Conservation (phyloP, 2,888 invertebrate species). For the Epinotia bilunana region DNA sequence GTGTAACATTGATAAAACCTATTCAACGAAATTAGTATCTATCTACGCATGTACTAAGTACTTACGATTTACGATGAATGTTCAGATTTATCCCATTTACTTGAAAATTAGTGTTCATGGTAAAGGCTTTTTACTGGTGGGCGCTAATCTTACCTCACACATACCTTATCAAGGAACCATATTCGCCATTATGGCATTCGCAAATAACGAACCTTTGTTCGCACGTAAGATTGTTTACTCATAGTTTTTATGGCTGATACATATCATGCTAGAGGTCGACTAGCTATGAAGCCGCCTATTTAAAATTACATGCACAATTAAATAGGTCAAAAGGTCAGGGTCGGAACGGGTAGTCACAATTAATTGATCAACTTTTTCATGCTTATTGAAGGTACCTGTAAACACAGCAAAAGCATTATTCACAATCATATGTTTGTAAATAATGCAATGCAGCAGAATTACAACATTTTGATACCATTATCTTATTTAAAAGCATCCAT, state of each 20-base stretch:
- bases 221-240: background rate
- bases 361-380: background rate
- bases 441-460: background rate
- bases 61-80: background rate
- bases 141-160: conserved; percentile 13
- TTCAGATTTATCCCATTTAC: background rate
- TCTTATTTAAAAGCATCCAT: too few relatives aligned
- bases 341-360: background rate
- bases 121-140: background rate
- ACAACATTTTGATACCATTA: background rate
- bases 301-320: background rate
- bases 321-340: conserved; percentile 1
- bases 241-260: background rate
- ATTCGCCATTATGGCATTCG: conserved; percentile 17
- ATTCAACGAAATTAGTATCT: background rate
- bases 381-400: background rate
- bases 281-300: background rate
- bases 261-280: background rate
- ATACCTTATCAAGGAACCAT: conserved; percentile 8
- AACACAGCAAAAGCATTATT: too few relatives aligned
- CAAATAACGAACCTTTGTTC: conserved; percentile 23
- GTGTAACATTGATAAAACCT: background rate
- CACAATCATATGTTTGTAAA: background rate
- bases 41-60: background rate
- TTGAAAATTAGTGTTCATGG: background rate